A percentile compares a stretch with the other conserved stretches of the same genome.
phyloP scores from a whole-genome alignment of 2,888 invertebrate genomes.

The Pteria penguin region DNA sequence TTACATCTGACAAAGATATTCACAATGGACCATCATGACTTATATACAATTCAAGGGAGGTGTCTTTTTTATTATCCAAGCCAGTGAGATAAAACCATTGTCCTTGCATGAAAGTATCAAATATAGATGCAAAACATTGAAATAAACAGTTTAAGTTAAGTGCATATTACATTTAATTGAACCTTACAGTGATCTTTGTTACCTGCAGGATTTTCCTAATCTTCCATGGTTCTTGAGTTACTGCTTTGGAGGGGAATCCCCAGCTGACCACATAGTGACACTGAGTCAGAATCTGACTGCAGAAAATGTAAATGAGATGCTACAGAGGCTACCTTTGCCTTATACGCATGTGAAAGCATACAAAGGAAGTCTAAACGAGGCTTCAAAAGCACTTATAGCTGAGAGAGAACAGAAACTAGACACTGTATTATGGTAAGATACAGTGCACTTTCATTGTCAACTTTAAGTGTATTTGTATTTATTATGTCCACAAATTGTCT shows the following conservation, averaged over 20 bases:
- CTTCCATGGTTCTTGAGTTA: conserved; percentile 78
- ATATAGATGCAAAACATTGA: no score
- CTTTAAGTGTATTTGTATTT: no score
- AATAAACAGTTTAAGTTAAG: no score
- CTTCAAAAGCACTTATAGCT: conserved; percentile 75
- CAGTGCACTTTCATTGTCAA: no score
- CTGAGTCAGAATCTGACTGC: conserved; percentile 66
- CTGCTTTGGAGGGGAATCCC: conserved; percentile 75
- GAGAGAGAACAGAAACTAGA: conserved; percentile 71
- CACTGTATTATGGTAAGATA: conserved; percentile 76
- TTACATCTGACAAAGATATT: no score
- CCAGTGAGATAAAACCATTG: no score
- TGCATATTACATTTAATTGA: neutral
- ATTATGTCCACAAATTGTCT: no score
- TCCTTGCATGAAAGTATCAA: no score
- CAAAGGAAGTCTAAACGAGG: conserved; percentile 63
- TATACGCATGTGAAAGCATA: conserved; percentile 71
- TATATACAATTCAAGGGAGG: no score
- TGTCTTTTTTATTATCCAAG: no score
- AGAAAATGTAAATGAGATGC: conserved; percentile 75
- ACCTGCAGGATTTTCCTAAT: conserved; percentile 74
- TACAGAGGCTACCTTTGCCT: conserved; percentile 73
- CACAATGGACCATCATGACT: no score
- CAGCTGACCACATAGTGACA: conserved; percentile 68
- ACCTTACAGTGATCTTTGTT: neutral